Conservation (phyloP, 2,797 vertebrate genomes). For the Gymnodraco acuticeps region DNA sequence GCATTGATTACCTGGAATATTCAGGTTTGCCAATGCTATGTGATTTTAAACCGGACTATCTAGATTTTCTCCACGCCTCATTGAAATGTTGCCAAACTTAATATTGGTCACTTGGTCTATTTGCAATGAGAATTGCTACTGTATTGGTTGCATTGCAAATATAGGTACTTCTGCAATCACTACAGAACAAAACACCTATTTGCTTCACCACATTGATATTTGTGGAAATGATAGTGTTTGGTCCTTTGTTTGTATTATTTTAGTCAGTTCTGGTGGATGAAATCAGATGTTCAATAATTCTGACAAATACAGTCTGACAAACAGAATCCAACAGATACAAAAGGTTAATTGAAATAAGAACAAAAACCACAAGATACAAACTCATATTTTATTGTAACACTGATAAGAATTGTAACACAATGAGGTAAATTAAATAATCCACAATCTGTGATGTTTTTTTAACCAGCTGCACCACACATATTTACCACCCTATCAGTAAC, state of each 20-base stretch:
- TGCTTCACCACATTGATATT: not conserved
- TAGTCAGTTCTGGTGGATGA: not conserved
- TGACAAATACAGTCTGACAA: not conserved
- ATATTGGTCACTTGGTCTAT: not conserved
- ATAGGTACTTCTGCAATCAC: not conserved
- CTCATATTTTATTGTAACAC: slow-evolving; percentile 93
- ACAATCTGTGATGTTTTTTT: slow-evolving; percentile 81
- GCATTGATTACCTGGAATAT: not conserved
- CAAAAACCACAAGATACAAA: slow-evolving; percentile 81
- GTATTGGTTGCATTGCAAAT: not conserved
- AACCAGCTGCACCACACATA: slow-evolving; percentile 78
- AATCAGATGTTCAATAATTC: not conserved
- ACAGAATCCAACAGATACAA: not conserved
- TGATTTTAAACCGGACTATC: not conserved
- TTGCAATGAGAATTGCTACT: not conserved
- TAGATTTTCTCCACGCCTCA: not conserved
- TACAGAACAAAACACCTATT: not conserved
- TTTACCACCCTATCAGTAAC: slow-evolving; percentile 72
- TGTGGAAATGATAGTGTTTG: not conserved
- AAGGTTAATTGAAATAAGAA: slow-evolving; percentile 1
- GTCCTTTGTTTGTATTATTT: slow-evolving; percentile 16
- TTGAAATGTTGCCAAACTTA: slow-evolving; percentile 6
- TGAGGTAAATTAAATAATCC: slow-evolving; percentile 95
- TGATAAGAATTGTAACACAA: slow-evolving; percentile 92
- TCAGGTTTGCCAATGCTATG: not conserved